These are phyloP conservation scores for Aethes cnicana DNA, from an alignment of 2,888 invertebrate genomes.

Conservation along the genomic window DNA sequence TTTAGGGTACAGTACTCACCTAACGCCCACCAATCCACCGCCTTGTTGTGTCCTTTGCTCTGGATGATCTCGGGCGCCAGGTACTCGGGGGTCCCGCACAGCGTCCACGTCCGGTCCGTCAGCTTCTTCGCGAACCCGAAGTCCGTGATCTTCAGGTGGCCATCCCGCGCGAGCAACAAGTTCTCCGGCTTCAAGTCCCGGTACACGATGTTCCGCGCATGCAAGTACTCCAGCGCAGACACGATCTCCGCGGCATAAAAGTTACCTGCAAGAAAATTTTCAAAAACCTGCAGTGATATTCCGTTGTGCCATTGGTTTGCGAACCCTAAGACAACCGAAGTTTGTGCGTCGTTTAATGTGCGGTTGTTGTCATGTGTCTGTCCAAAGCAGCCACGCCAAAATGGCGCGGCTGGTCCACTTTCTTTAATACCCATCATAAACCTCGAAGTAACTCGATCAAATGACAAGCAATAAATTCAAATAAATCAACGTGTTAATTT, in stretches of 20 bases:
- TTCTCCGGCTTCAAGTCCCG: conserved; percentile 97
- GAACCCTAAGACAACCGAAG: too few species aligned
- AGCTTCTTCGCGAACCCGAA: conserved; percentile 98
- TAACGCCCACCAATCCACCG: conserved; percentile 99
- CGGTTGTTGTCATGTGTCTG: too few species aligned
- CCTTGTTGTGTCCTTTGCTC: conserved; percentile 98
- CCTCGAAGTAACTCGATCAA: not conserved
- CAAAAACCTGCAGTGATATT: too few species aligned
- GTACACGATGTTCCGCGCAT: conserved; percentile 93
- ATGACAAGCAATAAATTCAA: conserved; percentile 21
- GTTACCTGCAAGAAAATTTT: conserved; percentile 82
- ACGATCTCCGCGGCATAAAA: conserved; percentile 98
- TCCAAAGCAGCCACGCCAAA: too few species aligned
- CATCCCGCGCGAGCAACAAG: conserved; percentile 93
- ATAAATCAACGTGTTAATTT: conserved; percentile 13
- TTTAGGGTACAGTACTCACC: conserved; percentile 77
- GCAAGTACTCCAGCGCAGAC: conserved; percentile 95
- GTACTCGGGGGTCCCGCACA: conserved; percentile 98
- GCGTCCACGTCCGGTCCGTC: conserved; percentile 96
- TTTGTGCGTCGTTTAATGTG: too few species aligned
- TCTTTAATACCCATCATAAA: conserved; percentile 1
- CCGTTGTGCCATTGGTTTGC: too few species aligned
- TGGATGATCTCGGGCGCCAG: conserved; percentile 98
- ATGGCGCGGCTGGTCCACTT: too few species aligned
- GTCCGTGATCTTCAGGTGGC: conserved; percentile 98